Base-by-base conservation (phyloP, 2,797 vertebrate genomes). In the Sebastes itinus region DNA sequence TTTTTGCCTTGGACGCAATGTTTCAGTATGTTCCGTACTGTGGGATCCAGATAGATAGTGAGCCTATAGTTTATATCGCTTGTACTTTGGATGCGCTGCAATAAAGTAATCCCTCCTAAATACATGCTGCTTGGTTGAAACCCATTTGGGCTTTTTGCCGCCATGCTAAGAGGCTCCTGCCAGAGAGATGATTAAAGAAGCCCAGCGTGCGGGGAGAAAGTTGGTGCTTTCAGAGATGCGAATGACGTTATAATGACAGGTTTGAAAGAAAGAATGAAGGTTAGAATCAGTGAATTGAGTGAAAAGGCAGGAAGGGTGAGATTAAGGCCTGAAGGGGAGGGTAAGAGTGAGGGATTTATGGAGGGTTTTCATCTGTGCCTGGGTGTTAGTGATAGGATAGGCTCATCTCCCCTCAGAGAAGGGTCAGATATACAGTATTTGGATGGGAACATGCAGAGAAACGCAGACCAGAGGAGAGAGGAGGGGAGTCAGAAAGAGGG, bases 81-180 rank as follows among this genome's bases (percentile, higher is more conserved):
- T 69, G 20, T 25, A 61, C 69, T 81, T 84, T 85, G 81, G 78
- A 91, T 72, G 74, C 23, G 11, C 38, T 56, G 65, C 77, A 10
- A 23, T 35, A 56, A 72, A 4, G 22, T 90, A 85, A 91, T 89
- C 89, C 84, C 72, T 82, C 62, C 56, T 81, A 81, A 88, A 88
- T 68, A 60, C 73, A 33, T 2, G 63, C 76, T n/a, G 76, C 38
- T 56, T 28, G 1, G 23, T 12, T 55, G 55, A 81, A 84, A 81
- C 22, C 72, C 62, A 38, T 60, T 69, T 74, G 56, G 76, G 69
- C 79, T 70, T 80, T 81, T 76, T 70, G 27, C 70, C 67, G 80
- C 71, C 72, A 64, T 70, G 65, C 58, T 69, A 74, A 80, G 67
- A 88, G 78, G 54, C 55, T 80, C 75, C 80, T 82, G 85, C 54